Conservation (phyloP, 2,113 vertebrate genomes). For the Cyprinodon brontotheroides region DNA sequence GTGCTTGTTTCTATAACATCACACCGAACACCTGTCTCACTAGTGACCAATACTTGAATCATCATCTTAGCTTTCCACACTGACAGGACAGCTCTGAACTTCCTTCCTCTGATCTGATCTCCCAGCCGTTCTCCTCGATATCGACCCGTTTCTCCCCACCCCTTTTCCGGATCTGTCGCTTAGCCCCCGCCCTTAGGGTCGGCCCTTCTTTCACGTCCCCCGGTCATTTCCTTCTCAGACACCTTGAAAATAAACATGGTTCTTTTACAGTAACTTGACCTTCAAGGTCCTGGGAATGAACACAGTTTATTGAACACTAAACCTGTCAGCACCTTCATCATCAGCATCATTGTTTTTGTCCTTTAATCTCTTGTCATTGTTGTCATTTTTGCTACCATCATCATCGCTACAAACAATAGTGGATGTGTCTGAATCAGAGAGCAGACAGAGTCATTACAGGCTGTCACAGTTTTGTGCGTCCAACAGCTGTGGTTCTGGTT, state of each 20-base stretch:
- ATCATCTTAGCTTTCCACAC: constrained; percentile 64
- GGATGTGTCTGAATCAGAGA: constrained; percentile 15
- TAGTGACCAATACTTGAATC: constrained; percentile 27
- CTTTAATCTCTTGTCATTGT: constrained; percentile 8
- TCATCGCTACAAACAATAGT: constrained; percentile 7
- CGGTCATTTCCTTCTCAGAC: constrained; percentile 73
- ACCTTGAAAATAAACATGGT: constrained; percentile 62
- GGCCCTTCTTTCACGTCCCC: constrained; percentile 53
- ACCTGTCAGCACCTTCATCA: constrained; percentile 57
- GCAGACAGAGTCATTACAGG: constrained; percentile 32
- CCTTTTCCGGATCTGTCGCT: constrained; percentile 14
- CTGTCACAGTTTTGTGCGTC: constrained; percentile 44
- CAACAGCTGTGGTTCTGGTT: constrained; percentile 78
- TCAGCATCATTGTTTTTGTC: constrained; percentile 15
- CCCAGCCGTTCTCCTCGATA: constrained; percentile 25
- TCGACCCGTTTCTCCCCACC: constrained; percentile 20
- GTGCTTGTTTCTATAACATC: constrained; percentile 30
- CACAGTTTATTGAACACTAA: constrained; percentile 46
- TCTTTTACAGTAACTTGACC: constrained; percentile 63
- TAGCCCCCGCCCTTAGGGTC: constrained; percentile 51
- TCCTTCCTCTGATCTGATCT: constrained; percentile 64
- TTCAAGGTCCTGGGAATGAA: constrained; percentile 73
- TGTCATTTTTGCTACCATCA: constrained; percentile 22
- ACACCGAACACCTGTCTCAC: constrained; percentile 58
- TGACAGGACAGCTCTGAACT: constrained; percentile 55